These are phyloP conservation scores for Sinodicranocentrus sp. DNA, from an alignment of 2,888 invertebrate genomes.

Conservation along the genomic window DNA sequence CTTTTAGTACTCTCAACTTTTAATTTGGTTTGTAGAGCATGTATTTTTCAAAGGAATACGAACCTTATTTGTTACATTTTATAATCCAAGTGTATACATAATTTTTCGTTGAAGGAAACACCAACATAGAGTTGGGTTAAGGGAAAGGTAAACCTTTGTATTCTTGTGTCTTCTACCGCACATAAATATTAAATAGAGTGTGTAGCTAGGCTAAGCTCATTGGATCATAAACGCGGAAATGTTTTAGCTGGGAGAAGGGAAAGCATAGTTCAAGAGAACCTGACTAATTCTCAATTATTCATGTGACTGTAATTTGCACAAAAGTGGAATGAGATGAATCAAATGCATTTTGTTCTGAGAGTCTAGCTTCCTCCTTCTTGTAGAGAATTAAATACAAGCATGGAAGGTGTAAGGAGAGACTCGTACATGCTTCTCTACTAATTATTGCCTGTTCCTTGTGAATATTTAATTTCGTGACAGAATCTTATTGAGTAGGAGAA, in stretches of 20 bases:
- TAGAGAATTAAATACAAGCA: too few relatives aligned
- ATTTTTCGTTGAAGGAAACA: too few relatives aligned
- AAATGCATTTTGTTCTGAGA: background rate
- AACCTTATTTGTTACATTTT: too few relatives aligned
- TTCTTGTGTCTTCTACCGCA: background rate
- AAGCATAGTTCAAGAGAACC: background rate
- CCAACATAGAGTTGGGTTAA: too few relatives aligned
- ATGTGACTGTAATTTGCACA: conserved; percentile 45
- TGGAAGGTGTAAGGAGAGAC: background rate
- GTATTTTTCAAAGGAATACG: too few relatives aligned
- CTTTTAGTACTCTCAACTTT: too few relatives aligned
- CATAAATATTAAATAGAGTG: conserved; percentile 5
- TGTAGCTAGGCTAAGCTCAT: background rate
- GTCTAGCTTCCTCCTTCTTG: too few relatives aligned
- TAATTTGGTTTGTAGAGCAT: too few relatives aligned
- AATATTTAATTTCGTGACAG: conserved; percentile 44
- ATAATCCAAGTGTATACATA: too few relatives aligned
- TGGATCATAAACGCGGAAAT: background rate
- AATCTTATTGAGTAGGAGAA: background rate
- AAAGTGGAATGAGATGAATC: conserved; percentile 21
- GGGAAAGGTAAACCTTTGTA: too few relatives aligned
- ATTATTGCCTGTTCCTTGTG: conserved; percentile 34
- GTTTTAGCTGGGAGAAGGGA: background rate
- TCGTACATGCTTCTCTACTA: conserved; percentile 20
- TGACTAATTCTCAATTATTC: conserved; percentile 37